Conservation (phyloP, 2,888 invertebrate species). For the Maniola hyperantus region DNA sequence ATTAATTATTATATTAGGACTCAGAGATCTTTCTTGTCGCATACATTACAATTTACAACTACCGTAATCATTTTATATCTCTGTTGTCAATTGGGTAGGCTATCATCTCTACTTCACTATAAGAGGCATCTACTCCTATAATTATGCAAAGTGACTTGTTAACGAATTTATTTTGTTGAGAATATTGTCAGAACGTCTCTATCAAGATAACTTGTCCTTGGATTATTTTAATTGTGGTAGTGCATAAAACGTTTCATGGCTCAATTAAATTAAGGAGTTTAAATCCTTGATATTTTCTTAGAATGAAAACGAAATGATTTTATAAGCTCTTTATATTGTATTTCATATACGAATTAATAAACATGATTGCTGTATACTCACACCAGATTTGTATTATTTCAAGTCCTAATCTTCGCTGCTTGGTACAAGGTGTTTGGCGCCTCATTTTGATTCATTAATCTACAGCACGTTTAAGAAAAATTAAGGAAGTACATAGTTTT, state of each 20-base stretch:
- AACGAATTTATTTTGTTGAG: background rate
- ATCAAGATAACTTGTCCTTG: conserved; percentile 14
- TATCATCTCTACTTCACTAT: background rate
- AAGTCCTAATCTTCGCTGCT: background rate
- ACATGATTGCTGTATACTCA: conserved; percentile 36
- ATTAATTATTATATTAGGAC: too few relatives aligned
- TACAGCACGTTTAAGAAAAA: too few relatives aligned
- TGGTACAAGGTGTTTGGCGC: background rate
- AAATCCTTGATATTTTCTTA: conserved; percentile 24
- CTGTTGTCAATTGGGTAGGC: too few relatives aligned
- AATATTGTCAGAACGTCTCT: background rate
- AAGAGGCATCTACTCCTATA: too few relatives aligned
- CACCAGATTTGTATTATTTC: conserved; percentile 24
- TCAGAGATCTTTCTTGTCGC: too few relatives aligned
- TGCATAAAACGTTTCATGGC: conserved; percentile 17
- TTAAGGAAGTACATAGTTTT: too few relatives aligned
- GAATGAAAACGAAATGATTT: conserved; percentile 19
- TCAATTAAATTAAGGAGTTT: conserved; percentile 23
- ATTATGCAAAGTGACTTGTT: background rate
- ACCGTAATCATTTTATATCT: too few relatives aligned
- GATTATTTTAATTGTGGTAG: conserved; percentile 7
- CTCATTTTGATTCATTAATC: background rate
- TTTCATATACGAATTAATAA: conserved; percentile 32
- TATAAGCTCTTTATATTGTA: conserved; percentile 34
- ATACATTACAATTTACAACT: too few relatives aligned